These are phyloP conservation scores for Ethmia dodecea DNA, from an alignment of 2,888 invertebrate species.

Conservation along the genomic window DNA sequence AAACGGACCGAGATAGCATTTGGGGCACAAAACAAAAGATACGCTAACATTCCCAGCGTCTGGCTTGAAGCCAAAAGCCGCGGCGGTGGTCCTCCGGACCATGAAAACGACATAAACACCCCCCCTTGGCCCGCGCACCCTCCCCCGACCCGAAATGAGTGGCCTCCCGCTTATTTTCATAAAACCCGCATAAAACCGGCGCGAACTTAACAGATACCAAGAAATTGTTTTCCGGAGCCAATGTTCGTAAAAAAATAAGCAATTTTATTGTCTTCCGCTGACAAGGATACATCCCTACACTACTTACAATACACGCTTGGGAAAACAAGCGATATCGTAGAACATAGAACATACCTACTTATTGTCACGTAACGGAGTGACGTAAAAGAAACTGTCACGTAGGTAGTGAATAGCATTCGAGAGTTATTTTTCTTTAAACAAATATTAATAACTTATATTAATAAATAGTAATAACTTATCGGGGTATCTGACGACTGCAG, in stretches of 20 bases:
- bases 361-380: no score
- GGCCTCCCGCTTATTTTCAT: conserved; percentile 74
- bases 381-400: no score
- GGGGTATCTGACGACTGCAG: no score
- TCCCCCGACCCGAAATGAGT: conserved; percentile 64
- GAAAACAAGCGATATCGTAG: no score
- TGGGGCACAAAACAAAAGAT: conserved; percentile 52
- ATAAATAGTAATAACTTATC: no score
- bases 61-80: conserved; percentile 62
- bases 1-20: conserved; percentile 36
- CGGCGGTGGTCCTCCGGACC: conserved; percentile 45
- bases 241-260: conserved; percentile 29
- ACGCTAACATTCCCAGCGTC: conserved; percentile 43
- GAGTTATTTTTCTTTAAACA: no score
- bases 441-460: no score
- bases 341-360: no score
- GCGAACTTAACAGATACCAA: conserved; percentile 48
- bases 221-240: conserved; percentile 48
- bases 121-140: conserved; percentile 30
- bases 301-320: no score
- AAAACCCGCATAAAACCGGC: conserved; percentile 64
- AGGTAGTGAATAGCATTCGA: no score
- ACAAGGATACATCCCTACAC: no score
- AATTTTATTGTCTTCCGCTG: conserved; percentile 4
- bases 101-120: conserved; percentile 66